Base-by-base conservation (phyloP, 2,113 vertebrate species). In the Terrapene triunguis region DNA sequence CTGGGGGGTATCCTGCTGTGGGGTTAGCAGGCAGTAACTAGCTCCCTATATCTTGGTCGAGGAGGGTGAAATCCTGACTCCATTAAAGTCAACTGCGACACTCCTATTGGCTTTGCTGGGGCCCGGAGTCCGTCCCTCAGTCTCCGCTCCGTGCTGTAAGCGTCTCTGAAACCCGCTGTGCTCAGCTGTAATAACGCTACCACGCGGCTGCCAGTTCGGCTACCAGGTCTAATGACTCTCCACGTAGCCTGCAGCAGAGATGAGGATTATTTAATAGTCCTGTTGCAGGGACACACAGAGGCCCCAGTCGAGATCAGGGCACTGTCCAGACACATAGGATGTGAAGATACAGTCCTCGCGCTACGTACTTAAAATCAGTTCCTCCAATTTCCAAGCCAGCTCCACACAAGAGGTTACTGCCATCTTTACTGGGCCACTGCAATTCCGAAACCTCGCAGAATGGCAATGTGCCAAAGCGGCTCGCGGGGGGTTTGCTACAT, bases 201-300 rank as follows among this genome's bases (percentile, higher is more conserved):
- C 17, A 22, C 10, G 16, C 12, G n/a, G 57, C 53, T 48, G 48
- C 2, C 69, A 14, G 1, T 51, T 80, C 51, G 38, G 85, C 54
- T 17, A 21, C 11, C 10, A 13, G 5, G 2, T 80, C 14, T 55
- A 25, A 86, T 54, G 38, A 55, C 32, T 42, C 25, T 44, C 53
- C 29, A 35, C 25, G 16, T 82, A 38, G 65, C 32, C 53, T 78
- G 48, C n/a, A 69, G n/a, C 62, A 79, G 9, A 25, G 42, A 76
- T 1, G 6, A 44, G 50, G 35, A 22, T 24, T 82, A 50, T 6
- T 44, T 79, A 19, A 16, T 72, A 51, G 55, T 54, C 53, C 76
- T 62, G 50, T 0, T 0, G 1, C 27, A 35, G 6, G 0, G 0
- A 19, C 44, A 16, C 0, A 1, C 50, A 48, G 6, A 22, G 11